Conservation (phyloP, 2,888 invertebrate species). For the Panzeria rudis region DNA sequence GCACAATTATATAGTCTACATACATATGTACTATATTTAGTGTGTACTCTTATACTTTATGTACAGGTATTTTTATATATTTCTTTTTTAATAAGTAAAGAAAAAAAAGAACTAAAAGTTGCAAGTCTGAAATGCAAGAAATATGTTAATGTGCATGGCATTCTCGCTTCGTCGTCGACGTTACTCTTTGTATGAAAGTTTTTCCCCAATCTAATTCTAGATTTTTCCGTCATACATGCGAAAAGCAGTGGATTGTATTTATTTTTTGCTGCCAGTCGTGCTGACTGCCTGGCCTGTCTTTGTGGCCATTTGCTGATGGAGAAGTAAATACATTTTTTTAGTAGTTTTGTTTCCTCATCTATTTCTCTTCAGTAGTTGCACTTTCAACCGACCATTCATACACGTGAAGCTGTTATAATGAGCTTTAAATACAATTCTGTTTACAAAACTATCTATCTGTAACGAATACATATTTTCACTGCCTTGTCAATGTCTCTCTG, state of each 20-base stretch:
- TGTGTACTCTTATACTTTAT: constrained; percentile 24
- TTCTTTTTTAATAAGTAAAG: constrained; percentile 5
- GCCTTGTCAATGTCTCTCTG: constrained; percentile 27
- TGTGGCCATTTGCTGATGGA: constrained; percentile 42
- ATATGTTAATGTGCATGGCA: constrained; percentile 14
- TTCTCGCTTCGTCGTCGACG: constrained; percentile 34
- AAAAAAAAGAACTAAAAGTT: constrained; percentile 22
- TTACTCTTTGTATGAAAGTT: constrained; percentile 45
- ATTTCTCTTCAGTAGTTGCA: constrained; percentile 34
- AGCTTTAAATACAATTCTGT: constrained; percentile 44
- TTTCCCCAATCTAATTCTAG: constrained; percentile 54
- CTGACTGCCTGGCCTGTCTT: constrained; percentile 8
- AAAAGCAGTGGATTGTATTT: constrained; percentile 40
- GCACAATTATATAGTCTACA: background rate
- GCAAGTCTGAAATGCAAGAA: constrained; percentile 35
- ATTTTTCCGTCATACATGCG: constrained; percentile 46
- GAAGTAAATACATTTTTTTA: constrained; percentile 24
- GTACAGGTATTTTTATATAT: constrained; percentile 41
- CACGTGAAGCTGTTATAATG: constrained; percentile 45
- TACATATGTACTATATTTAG: constrained; percentile 17
- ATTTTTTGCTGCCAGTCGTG: constrained; percentile 18
- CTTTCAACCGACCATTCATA: background rate
- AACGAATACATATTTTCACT: background rate
- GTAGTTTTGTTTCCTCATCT: constrained; percentile 34
- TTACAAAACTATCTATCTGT: constrained; percentile 5